Base-by-base conservation (phyloP, 2,888 invertebrate genomes). In the Melipona bicolor region DNA sequence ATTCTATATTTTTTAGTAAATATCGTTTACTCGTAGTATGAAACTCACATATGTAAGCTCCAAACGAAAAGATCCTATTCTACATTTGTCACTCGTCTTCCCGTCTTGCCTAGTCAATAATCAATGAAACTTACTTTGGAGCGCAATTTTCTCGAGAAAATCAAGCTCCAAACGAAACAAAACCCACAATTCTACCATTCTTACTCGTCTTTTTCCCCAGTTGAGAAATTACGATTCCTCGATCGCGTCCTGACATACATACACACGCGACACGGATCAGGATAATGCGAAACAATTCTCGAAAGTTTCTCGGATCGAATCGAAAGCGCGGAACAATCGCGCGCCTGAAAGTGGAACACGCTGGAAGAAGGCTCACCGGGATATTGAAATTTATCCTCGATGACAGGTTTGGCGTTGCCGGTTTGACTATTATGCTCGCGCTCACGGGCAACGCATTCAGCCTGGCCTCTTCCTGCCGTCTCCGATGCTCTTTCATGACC, bases 401-500 rank as follows among this genome's bases (percentile, higher is more conserved):
- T 43, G 87, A 19, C n/a, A 77, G 0, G 59, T 76, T 75, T 27
- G 82, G 43, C 19, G 61, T 21, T 54, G 62, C 24, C 65, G 89
- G 77, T 36, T 69, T 88, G 69, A 93, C 50, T 85, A 93, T 88
- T 90, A 93, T 93, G 78, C 86, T 90, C 32, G 93, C 93, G 70
- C 81, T 90, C 32, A 93, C 91, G 59, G 93, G 93, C 69, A 93
- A 81, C 27, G 91, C 79, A 78, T 90, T 89, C 68, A 92, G 87
- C 76, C 91, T 90, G 67, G 86, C 87, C 79, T 87, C 87, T 83
- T 92, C 92, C n/a, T 85, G 86, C 70, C 87, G 80, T 59, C 81
- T 87, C 81, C 81, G 50, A 64, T 81, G 83, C 43, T 87, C 86
- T 43, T 70, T 71, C 88, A 77, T 77, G 32, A 61, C 75, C 49